Base-by-base conservation (phyloP, 2,888 invertebrate species). In the Epinotia demarniana region DNA sequence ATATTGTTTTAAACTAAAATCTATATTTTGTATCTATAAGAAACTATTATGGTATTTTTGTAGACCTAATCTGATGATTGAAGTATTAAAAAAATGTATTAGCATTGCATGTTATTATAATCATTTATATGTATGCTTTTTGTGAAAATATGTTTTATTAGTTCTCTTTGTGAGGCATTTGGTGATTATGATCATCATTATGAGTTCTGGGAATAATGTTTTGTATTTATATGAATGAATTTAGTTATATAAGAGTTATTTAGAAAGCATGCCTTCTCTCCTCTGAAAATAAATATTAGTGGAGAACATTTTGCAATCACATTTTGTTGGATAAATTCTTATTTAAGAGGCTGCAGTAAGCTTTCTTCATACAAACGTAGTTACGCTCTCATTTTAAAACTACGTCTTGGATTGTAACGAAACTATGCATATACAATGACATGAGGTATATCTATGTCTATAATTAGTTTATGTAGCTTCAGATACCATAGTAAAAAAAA, bases 31-130 rank as follows among this genome's bases (percentile, higher is more conserved):
- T 49, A n/a, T 18, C 39, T 43, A 23, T 55, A 39, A 13, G 23
- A 23, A 49, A 60, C 9, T 58, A 19, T 66, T 6, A 53, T 49
- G 19, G 72, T 72, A 66, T 72, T 66, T 73, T 73, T 67, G 70
- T 63, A 63, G 57, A 64, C 19, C 23, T 46, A 43, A 73, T 60
- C 49, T 16, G 16, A 39, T 67, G 19, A 66, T 33, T 58, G 58
- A 66, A 73, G 72, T 73, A 73, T 73, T 73, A 73, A 33, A 39
- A 60, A 60, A 27, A n/a, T 72, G 58, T 72, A 46, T 72, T 49
- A 66, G 33, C 3, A 19, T 58, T 66, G 49, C 58, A 66, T 60
- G 33, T 23, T 69, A 43, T 69, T 58, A 23, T 58, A 58, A 53
- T 12, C 0, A 4, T 64, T 53, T 68, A 19, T 62, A 13, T 61